phyloP scores from a whole-genome alignment of 2,888 invertebrate species.

The Leptinotarsa juncta region DNA sequence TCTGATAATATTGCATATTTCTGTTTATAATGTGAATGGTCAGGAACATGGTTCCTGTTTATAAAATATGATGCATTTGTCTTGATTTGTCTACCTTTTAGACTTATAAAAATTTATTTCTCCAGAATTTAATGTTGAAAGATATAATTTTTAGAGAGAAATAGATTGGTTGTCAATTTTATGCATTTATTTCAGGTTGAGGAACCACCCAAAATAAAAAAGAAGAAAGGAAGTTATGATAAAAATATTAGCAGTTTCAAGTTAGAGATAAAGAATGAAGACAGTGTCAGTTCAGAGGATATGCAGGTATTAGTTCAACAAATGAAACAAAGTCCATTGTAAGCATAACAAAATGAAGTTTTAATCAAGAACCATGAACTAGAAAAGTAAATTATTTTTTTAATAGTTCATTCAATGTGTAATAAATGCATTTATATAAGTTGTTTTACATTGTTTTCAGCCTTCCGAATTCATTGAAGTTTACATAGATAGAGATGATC shows the following conservation, averaged over 20 bases:
- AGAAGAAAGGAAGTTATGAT: conserved; percentile 4
- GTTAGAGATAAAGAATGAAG: conserved; percentile 23
- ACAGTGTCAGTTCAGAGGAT: conserved; percentile 29
- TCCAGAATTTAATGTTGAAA: too few species aligned
- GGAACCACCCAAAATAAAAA: conserved; percentile 13
- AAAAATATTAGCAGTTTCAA: conserved; percentile 17
- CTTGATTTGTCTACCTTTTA: too few species aligned
- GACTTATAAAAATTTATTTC: too few species aligned
- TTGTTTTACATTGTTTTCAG: conserved; percentile 27
- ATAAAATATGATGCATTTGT: too few species aligned
- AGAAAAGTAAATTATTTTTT: too few species aligned
- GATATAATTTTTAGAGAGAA: background rate
- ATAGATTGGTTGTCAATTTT: background rate
- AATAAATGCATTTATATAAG: background rate
- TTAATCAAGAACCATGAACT: too few species aligned
- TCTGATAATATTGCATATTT: too few species aligned
- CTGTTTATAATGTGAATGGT: too few species aligned
- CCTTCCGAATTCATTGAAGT: conserved; percentile 39
- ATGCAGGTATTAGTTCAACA: conserved; percentile 21
- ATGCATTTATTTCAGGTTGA: conserved; percentile 17
- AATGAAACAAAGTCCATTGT: too few species aligned
- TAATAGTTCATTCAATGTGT: too few species aligned
- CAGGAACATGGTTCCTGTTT: too few species aligned
- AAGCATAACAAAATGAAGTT: too few species aligned
- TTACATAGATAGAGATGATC: conserved; percentile 39